Base-by-base conservation (phyloP, 2,113 vertebrate genomes). In the Salvelinus fontinalis region DNA sequence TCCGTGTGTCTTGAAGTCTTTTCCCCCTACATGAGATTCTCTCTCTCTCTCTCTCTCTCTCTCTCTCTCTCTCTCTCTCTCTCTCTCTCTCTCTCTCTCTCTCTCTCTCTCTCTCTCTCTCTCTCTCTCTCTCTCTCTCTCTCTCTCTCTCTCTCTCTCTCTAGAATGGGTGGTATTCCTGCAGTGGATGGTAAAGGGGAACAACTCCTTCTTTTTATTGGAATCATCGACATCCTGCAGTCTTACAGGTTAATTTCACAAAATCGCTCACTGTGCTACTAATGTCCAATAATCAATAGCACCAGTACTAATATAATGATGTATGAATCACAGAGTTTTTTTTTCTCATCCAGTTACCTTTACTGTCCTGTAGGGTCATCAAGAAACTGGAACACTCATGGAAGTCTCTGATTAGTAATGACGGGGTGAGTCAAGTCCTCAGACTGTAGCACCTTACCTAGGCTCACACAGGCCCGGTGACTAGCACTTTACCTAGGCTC, bases 321-420 rank as follows among this genome's bases (percentile, higher is more conserved):
- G 8, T 44, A 44, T 44, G 39, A 44, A 44, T 44, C 39, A 44
- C 8, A 1, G 39, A 44, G 39, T 44, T 44, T 9, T 44, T 44
- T 39, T 44, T 44, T 44, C 39, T 44, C 39, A 44, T 44, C 39
- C 39, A 70, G 31, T 27, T 82, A 71, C 81, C 75, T 34, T 81
- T 62, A 22, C 86, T 82, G 29, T 87, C 75, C 85, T 31, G 57
- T 88, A 99, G 98, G 83, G 91, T 99, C 79, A 97, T 97, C 83
- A 99, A 99, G 94, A 99, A 99, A 89, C 84, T 99, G 70, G 98
- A 99, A 71, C 98, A 99, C 81, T 96, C 97, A 5, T 99, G 98
- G 98, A 99, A 99, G 87, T 97, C 98, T 16, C 96, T 99, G 2
- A 97, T 99, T 71, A 97, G 39, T 44, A 44, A 99, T 0, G 98